Base-by-base conservation (phyloP, 2,113 vertebrate species). In the Cricetomys ansorgei region DNA sequence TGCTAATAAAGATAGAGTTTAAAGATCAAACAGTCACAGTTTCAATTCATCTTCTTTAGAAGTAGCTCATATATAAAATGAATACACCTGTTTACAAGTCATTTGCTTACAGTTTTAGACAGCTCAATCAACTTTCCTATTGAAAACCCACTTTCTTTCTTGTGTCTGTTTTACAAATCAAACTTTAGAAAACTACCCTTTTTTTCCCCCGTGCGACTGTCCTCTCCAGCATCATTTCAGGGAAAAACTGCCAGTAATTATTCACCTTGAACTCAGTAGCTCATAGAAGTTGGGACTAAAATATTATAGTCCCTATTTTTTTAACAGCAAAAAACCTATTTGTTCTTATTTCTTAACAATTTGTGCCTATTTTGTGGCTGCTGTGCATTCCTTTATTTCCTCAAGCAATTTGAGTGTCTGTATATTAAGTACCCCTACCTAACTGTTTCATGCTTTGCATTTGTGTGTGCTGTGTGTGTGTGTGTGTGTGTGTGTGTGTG, bases 11-110 rank as follows among this genome's bases (percentile, higher is more conserved):
- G 89, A 95, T 17, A 88, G 45, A 95, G 81, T 93, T 91, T 95
- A 97, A 98, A 95, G 25, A 94, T 48, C 31, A 95, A 57, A 40
- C 75, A 95, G 96, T 88, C 97, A 45, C 70, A 97, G 96, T 96
- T 98, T 94, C 81, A 65, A 6, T 23, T 73, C 86, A 64, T 94
- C 25, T 95, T 92, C 67, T 76, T 93, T 87, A 34, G 37, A 90
- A 88, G 27, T 70, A 89, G 80, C 93, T 92, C 7, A 83, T 87
- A 94, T 93, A 91, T 77, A 96, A 67, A 93, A 85, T 62, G 95
- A 92, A 62, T 21, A 31, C 59, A 29, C 15, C 31, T 69, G 53
- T 92, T 77, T 73, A 21, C 65, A 96, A 83, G 34, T 79, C 10
- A 48, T 94, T 96, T 81, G 37, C 65, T 87, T 89, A 3, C 19